Percentiles rank a stretch among this genome's conserved stretches.
These are phyloP conservation scores for Ceyx erithaca DNA, from an alignment of 2,797 vertebrate genomes.

Conservation along the genomic window DNA sequence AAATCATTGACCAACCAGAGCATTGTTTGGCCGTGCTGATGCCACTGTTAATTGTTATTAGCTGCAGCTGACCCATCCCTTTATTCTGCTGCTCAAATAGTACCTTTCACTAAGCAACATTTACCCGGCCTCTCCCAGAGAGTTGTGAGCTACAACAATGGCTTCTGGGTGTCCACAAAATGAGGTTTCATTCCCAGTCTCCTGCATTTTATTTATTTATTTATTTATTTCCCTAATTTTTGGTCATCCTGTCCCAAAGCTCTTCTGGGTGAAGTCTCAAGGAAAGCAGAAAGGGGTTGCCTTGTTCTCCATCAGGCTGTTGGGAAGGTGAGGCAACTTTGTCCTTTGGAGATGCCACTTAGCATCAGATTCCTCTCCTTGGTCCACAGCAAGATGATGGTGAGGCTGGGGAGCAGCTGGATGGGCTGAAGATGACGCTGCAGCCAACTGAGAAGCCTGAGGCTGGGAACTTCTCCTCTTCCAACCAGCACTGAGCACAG, in stretches of 20 bases:
- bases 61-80: background rate
- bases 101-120: background rate
- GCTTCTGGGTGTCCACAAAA: background rate
- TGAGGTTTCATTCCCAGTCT: background rate
- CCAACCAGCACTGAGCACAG: background rate
- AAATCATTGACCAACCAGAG: background rate
- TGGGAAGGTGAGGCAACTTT: background rate
- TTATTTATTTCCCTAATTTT: background rate
- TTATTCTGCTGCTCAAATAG: background rate
- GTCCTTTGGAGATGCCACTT: background rate
- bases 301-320: background rate
- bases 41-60: background rate
- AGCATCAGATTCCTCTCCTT: background rate
- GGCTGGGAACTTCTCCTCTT: background rate
- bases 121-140: background rate
- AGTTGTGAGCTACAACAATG: background rate
- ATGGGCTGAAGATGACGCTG: background rate
- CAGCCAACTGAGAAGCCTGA: fast-evolving
- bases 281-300: background rate
- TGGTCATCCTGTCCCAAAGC: background rate
- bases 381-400: background rate
- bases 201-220: fast-evolving
- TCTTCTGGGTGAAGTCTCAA: background rate
- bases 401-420: background rate
- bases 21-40: background rate